phyloP scores from a whole-genome alignment of 2,888 invertebrate species.

The Macrosiphum euphorbiae region DNA sequence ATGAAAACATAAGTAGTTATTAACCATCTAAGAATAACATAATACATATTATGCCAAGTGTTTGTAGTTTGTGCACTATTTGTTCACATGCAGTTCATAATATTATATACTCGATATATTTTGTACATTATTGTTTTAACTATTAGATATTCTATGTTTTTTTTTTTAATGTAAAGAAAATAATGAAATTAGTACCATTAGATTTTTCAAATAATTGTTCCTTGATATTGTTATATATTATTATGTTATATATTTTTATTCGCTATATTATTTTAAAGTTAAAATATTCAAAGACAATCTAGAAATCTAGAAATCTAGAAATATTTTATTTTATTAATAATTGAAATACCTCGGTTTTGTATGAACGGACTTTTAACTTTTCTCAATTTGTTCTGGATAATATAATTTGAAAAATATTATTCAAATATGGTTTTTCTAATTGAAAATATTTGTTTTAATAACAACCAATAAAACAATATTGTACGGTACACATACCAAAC shows the following conservation, averaged over 20 bases:
- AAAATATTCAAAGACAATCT: neutral
- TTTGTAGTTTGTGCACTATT: too few species aligned
- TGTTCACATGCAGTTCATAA: neutral
- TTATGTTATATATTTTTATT: neutral
- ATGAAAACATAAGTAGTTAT: neutral
- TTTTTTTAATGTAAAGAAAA: too few species aligned
- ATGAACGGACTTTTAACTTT: neutral
- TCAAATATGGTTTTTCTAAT: neutral
- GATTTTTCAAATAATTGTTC: constrained; percentile 21
- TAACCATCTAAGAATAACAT: neutral
- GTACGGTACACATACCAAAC: neutral
- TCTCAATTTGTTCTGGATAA: neutral
- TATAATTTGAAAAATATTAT: neutral
- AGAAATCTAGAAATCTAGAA: neutral
- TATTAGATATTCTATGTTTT: neutral
- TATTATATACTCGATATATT: neutral
- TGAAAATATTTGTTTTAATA: neutral
- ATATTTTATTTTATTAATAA: neutral
- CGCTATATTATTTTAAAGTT: neutral
- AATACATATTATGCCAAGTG: neutral
- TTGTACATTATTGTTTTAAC: neutral
- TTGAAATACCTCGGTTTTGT: neutral
- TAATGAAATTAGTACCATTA: neutral
- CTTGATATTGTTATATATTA: neutral
- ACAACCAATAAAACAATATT: neutral